Base-by-base conservation (phyloP, 1,140 invertebrate species). In the Homalodisca vitripennis region DNA sequence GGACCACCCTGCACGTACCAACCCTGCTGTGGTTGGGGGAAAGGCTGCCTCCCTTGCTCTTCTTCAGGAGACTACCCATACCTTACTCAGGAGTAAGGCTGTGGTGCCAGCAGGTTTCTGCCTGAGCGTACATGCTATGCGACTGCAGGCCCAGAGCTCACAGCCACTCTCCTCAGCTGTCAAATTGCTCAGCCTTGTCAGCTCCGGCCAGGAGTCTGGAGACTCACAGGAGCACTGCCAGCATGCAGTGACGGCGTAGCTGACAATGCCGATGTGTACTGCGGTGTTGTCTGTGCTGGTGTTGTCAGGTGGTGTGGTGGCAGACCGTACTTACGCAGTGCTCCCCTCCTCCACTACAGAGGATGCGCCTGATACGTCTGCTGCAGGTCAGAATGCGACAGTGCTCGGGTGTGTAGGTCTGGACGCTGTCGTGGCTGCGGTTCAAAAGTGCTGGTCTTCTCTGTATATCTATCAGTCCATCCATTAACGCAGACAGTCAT, bases 311-410 rank as follows among this genome's bases (percentile, higher is more conserved):
- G n/a, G 30, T 13, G 24, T 70, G 1, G 12, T 20, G 13, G 27
- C 51, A 20, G 1, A 53, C 26, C 46, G 41, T 48, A 22, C 48
- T 10, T 74, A 72, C 74, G 85, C 86, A 24, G 82, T 88, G 17
- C 74, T 87, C 65, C 87, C 86, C 2, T 88, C 86, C 76, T 91
- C 88, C 31, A 81, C 89, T 62, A 88, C 88, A 2, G 92, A 94
- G 82, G 92, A 95, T 79, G 87, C 87, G 6, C 84, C 87, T 66
- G 90, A 90, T 79, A 75, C 85, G 78, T 94, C 92, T 0, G 87
- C 89, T 2, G 92, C 93, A n/a, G 93, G 93, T 24, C 92, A 95
- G 81, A 91, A 94, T 79, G 85, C 87, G 48, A 93, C 91, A 0
- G 85, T 88, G 70, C 79, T 95, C 0, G 90, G 91, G 2, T 84